These are phyloP conservation scores for Eurois occulta DNA, from an alignment of 2,888 invertebrate genomes.

Conservation along the genomic window DNA sequence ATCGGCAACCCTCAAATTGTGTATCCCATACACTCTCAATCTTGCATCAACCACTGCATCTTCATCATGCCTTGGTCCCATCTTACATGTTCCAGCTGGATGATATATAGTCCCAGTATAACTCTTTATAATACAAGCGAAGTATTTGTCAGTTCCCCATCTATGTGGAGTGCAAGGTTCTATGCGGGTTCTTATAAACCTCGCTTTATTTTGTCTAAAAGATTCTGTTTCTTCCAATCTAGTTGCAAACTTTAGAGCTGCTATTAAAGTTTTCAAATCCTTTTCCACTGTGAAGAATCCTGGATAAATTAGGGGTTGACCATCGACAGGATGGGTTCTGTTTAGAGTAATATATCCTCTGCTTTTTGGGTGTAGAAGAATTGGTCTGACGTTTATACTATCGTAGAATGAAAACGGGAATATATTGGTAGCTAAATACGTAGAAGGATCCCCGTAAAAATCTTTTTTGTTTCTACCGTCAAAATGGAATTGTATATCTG, in stretches of 20 bases:
- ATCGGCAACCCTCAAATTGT: constrained; percentile 92
- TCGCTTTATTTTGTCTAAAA: constrained; percentile 89
- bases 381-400: constrained; percentile 91
- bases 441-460: constrained; percentile 90
- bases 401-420: constrained; percentile 91
- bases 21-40: constrained; percentile 79
- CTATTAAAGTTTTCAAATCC: constrained; percentile 91
- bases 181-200: constrained; percentile 89
- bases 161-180: constrained; percentile 88
- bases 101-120: constrained; percentile 91
- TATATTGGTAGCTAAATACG: constrained; percentile 82
- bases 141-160: constrained; percentile 92
- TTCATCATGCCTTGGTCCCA: constrained; percentile 83
- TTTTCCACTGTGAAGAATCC: constrained; percentile 91
- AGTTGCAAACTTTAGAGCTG: constrained; percentile 90
- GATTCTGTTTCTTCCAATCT: constrained; percentile 90
- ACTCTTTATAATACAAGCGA: constrained; percentile 91
- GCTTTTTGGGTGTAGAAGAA: constrained; percentile 91
- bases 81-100: constrained; percentile 84
- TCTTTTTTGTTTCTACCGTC: constrained; percentile 90
- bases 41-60: constrained; percentile 81
- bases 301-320: constrained; percentile 93
- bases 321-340: constrained; percentile 92
- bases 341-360: constrained; percentile 91
- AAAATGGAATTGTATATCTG: constrained; percentile 92